Evolutionary conservation across 2,113 vertebrate species (phyloP).

Genomic region (Chlorodrepanis virens): DNA sequence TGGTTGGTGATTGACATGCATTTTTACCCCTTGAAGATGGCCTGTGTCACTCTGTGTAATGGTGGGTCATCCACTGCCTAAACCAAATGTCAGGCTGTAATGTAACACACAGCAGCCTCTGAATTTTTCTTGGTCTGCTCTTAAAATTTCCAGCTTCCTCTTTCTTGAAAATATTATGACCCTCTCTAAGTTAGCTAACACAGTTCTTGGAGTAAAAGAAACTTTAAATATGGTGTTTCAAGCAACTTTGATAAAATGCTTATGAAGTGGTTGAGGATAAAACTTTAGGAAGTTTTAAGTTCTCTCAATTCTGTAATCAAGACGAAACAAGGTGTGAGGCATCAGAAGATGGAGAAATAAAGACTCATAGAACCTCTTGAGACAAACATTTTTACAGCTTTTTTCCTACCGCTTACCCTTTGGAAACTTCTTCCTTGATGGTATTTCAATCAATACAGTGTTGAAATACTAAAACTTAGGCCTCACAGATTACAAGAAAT

Average conservation of each 20-base stretch:
- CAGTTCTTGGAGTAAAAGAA: not conserved
- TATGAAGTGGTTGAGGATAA: not conserved
- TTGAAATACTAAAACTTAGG: not conserved
- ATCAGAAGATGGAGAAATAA: not conserved
- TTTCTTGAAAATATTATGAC: not conserved
- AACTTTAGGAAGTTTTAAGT: not conserved
- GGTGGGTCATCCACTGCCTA: not conserved
- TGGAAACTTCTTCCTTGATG: not conserved
- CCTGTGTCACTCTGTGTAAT: not conserved
- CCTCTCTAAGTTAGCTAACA: not conserved
- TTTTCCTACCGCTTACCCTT: not conserved
- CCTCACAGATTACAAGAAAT: not conserved
- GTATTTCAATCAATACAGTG: not conserved
- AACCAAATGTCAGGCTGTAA: not conserved
- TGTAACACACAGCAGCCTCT: not conserved
- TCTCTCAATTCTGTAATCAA: not conserved
- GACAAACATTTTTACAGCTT: not conserved
- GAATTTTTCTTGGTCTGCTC: not conserved
- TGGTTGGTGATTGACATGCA: not conserved
- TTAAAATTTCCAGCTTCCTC: not conserved
- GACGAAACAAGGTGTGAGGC: not conserved
- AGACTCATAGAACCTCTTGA: not conserved
- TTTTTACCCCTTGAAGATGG: not conserved
- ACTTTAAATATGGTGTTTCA: not conserved
- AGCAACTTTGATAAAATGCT: not conserved